phyloP scores from a whole-genome alignment of 2,888 invertebrate species.

The Drosophila longiperda region DNA sequence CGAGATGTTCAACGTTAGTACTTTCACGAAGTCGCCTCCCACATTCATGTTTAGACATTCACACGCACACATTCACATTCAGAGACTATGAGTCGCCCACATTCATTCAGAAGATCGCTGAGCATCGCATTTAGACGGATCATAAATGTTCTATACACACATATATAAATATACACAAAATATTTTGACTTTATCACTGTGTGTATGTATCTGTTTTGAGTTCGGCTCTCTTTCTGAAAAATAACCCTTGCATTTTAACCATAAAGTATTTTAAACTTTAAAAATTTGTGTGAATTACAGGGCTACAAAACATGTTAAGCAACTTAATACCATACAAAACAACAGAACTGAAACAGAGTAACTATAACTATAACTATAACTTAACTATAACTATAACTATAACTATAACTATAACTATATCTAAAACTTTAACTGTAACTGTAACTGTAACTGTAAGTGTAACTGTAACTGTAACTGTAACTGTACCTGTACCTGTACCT shows the following conservation, averaged over 20 bases:
- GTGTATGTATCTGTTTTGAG: conserved; percentile 9
- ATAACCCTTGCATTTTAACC: not conserved
- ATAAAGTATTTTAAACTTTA: not conserved
- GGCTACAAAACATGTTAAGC: too few relatives aligned
- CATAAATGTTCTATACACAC: conserved; percentile 41
- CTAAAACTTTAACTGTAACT: not conserved
- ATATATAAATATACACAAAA: conserved; percentile 2
- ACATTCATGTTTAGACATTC: conserved; percentile 18
- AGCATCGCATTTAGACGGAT: conserved; percentile 26
- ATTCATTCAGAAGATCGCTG: conserved; percentile 2
- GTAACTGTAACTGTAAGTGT: not conserved
- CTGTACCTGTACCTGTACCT: not conserved
- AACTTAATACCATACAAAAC: not conserved
- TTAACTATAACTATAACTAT: not conserved
- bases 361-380: not conserved
- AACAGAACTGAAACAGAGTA: not conserved
- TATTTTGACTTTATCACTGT: not conserved
- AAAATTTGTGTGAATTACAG: too few relatives aligned
- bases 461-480: not conserved
- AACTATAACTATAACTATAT: not conserved
- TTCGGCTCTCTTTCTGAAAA: not conserved
- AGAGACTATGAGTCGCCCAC: conserved; percentile 20
- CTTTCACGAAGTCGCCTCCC: conserved; percentile 27
- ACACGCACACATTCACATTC: conserved; percentile 2
- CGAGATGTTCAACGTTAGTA: conserved; percentile 36